These are phyloP conservation scores for Oligia fasciuncula DNA, from an alignment of 2,888 invertebrate species.

Conservation along the genomic window DNA sequence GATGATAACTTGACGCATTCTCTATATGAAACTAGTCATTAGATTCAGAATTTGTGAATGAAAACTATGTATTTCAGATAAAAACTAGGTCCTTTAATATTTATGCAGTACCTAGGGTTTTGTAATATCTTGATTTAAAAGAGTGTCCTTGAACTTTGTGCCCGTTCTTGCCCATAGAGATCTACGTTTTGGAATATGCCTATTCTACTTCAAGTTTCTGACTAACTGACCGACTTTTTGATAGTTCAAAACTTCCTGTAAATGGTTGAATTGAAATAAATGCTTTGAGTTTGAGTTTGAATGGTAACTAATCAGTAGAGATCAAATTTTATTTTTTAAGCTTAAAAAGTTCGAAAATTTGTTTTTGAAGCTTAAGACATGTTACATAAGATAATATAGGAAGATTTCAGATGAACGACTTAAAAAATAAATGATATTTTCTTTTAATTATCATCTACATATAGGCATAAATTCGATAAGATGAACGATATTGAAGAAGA, in stretches of 20 bases:
- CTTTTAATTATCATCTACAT: not conserved
- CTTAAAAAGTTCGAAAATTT: not conserved
- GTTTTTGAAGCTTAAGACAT: not conserved
- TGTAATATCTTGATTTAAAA: not conserved
- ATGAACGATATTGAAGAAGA: no score
- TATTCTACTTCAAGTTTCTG: not conserved
- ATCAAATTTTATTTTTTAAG: not conserved
- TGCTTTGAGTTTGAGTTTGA: not conserved
- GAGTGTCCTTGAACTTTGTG: not conserved
- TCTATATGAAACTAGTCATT: not conserved
- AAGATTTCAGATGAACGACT: not conserved
- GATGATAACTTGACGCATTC: slow-evolving; percentile 5
- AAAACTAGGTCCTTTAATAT: no score
- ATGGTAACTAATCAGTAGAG: not conserved
- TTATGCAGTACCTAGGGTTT: not conserved
- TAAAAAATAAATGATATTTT: no score
- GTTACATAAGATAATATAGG: no score
- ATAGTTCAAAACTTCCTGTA: not conserved
- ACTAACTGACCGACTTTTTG: not conserved
- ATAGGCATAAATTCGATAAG: not conserved
- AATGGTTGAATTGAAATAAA: not conserved
- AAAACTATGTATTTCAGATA: not conserved
- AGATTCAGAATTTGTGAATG: not conserved
- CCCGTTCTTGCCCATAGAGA: not conserved
- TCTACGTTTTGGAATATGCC: not conserved